These are phyloP conservation scores for Craterocephalus amniculus DNA, from an alignment of 2,797 vertebrate genomes.

Conservation along the genomic window DNA sequence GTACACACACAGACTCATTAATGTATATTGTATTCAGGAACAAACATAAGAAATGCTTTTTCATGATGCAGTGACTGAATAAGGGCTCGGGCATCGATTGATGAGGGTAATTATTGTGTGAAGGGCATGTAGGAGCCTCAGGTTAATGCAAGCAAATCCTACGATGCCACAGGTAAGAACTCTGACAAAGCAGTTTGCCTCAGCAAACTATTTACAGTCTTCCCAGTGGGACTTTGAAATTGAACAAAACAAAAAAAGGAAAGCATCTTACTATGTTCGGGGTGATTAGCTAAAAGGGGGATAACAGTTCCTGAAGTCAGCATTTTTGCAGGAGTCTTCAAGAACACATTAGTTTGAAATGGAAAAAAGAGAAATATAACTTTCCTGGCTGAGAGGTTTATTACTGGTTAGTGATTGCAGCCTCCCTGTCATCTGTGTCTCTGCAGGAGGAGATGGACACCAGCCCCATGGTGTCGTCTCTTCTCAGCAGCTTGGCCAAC, in stretches of 20 bases:
- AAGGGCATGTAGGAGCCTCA: constrained; percentile 68
- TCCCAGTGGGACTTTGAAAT: constrained; percentile 35
- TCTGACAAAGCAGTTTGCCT: constrained; percentile 37
- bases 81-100: constrained; percentile 68
- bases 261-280: constrained; percentile 13
- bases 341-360: background rate
- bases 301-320: background rate
- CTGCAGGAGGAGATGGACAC: constrained; percentile 98
- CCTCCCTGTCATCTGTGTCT: constrained; percentile 8
- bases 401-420: constrained; percentile 16
- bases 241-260: constrained; percentile 23
- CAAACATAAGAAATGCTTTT: constrained; percentile 22
- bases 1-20: constrained; percentile 17
- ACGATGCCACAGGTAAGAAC: constrained; percentile 37
- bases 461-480: constrained; percentile 95
- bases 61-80: constrained; percentile 63
- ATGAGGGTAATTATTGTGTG: constrained; percentile 75
- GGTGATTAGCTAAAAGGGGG: background rate
- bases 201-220: constrained; percentile 46
- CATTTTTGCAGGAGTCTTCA: background rate
- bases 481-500: constrained; percentile 95
- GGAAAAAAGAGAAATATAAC: background rate
- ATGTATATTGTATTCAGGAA: constrained; percentile 16
- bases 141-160: constrained; percentile 60
- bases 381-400: background rate